A percentile compares a stretch with the other conserved stretches of the same genome.
Evolutionary conservation across 2,797 vertebrate genomes (phyloP).

Genomic region (Sphenopsis melanotis): DNA sequence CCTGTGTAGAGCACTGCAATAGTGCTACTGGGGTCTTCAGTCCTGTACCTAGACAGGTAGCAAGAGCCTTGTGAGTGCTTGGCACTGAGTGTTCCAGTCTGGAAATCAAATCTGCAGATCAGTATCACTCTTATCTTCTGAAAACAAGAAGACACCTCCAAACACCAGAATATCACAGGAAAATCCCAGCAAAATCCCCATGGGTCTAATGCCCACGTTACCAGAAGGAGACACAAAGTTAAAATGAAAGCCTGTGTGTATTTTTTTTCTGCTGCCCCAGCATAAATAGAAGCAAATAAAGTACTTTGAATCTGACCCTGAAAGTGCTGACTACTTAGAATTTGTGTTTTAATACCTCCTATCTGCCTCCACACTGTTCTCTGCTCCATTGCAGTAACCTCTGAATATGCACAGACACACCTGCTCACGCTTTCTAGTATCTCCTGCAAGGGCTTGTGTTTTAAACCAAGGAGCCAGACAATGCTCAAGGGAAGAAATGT

Average conservation of each 20-base stretch:
- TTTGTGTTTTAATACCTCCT: neutral
- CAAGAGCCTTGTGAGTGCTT: neutral
- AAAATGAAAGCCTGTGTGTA: neutral
- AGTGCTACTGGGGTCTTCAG: neutral
- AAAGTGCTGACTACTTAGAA: neutral
- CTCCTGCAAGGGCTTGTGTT: neutral
- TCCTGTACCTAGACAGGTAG: neutral
- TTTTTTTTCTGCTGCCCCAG: neutral
- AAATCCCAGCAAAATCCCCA: neutral
- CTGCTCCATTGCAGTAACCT: neutral
- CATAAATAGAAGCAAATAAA: neutral
- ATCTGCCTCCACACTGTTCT: neutral
- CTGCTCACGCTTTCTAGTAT: neutral
- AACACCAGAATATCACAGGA: neutral
- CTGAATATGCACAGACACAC: neutral
- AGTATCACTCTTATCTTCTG: neutral
- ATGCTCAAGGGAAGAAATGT: conserved; percentile 1
- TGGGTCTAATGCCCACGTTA: neutral
- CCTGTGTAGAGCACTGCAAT: neutral
- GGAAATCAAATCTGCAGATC: neutral
- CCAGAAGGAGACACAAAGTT: neutral
- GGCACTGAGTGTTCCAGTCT: neutral
- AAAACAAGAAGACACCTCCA: neutral
- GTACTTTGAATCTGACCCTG: neutral
- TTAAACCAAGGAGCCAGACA: neutral